Evolutionary conservation across 2,797 vertebrate genomes (phyloP), one percentile per base, ranked within the genome.

Genomic region (Selene dorsalis): DNA sequence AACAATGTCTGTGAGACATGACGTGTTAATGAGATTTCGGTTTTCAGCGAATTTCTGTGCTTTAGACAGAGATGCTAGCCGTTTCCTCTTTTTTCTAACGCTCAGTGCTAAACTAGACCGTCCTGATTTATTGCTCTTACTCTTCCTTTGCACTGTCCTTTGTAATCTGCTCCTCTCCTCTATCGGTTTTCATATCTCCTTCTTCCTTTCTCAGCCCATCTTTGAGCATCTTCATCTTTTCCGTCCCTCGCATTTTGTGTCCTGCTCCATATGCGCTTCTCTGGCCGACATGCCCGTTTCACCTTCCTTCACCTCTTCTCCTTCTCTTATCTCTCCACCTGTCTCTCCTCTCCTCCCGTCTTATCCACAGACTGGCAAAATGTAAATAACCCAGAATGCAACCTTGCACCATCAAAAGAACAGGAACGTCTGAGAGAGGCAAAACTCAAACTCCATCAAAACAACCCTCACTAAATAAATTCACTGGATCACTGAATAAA

Each of bases 401-500:
- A 72, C 55, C 39, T 13, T 4, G 11, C 24, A 56, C 57, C 65
- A 71, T 82, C 75, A 80, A 75, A 87, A 83, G 72, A 62, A 73
- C 70, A 64, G 75, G 55, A 62, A 32, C 70, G 22, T 20, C 6
- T 22, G 58, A 77, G 55, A 77, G 41, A 76, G 35, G n/a, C 12
- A 11, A 73, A 79, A 66, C 32, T 39, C 38, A 67, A 78, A 81
- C 70, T 75, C 59, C 60, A 80, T 77, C 65, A 78, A 86, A 90
- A 77, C 64, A 84, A 66, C 30, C 18, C 53, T 60, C n/a, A 56
- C 53, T 79, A 74, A 82, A 88, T 78, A 87, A 79, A 87, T 87
- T 75, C 63, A 77, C 39, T 32, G 20, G 64, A 75, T 85, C 81
- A 53, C 60, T 22, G 79, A 85, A 84, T 56, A 81, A 77, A 63